phyloP scores from a whole-genome alignment of 2,797 vertebrate species.

The Erpetoichthys calabaricus region DNA sequence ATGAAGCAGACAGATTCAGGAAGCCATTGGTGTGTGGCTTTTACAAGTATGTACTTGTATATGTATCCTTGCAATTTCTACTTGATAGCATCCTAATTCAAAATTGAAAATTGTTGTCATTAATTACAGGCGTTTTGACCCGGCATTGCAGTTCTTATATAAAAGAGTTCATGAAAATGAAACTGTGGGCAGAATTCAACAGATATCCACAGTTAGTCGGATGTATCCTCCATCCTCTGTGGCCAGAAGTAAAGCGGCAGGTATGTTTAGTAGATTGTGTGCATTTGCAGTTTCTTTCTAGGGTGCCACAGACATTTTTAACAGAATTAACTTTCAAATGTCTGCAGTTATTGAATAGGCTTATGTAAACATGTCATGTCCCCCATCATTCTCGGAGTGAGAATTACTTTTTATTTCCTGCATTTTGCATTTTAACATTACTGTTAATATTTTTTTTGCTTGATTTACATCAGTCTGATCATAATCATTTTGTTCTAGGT shows the following conservation, averaged over 20 bases:
- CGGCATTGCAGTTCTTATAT: constrained; percentile 28
- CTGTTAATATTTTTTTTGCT: background rate
- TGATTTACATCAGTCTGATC: no score
- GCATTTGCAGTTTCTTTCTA: no score
- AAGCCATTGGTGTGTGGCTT: constrained; percentile 32
- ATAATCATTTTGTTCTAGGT: constrained; percentile 12
- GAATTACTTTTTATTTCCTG: background rate
- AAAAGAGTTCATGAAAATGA: constrained; percentile 20
- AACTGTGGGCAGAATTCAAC: constrained; percentile 25
- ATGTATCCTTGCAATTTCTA: background rate
- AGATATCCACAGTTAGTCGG: constrained; percentile 19
- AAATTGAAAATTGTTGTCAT: background rate
- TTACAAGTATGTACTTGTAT: constrained; percentile 31
- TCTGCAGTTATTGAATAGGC: no score
- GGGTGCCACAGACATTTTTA: no score
- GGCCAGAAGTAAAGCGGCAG: constrained; percentile 25
- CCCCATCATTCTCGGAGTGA: background rate
- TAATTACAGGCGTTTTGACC: constrained; percentile 30
- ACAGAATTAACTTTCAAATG: no score
- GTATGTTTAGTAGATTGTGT: constrained; percentile 10
- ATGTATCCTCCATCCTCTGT: constrained; percentile 18
- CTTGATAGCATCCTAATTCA: background rate
- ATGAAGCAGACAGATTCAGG: constrained; percentile 25
- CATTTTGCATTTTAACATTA: background rate
- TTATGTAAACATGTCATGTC: no score